Evolutionary conservation across 2,797 vertebrate species (phyloP), one percentile per base, ranked within the genome.

Genomic region (Spondyliosoma cantharus): DNA sequence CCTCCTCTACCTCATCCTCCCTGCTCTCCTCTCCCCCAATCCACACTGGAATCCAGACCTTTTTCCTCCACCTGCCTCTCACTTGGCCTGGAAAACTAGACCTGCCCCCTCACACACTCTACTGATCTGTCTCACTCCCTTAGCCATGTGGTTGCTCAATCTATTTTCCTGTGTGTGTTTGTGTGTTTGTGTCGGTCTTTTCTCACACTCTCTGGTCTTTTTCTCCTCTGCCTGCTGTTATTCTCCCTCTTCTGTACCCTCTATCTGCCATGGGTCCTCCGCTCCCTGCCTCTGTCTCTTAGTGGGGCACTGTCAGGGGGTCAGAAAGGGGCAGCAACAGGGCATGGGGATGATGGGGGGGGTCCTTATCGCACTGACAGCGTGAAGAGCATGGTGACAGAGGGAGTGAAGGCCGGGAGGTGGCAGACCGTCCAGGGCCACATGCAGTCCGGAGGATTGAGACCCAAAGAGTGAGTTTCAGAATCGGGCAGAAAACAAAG

Each of bases 361-460:
- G 95, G 90, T 89, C 93, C 94, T 84, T 94, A 94, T 90, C 96
- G 95, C 95, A 97, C 95, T 92, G 97, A 97, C 94, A 97, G 96
- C 88, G 88, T 96, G 95, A 93, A 95, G 91, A 97, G 96, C 94
- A 91, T 93, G 92, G 85, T 91, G 91, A 80, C 91, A 92, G 97
- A 95, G 70, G 96, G 95, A 87, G 95, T 95, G 87, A 97, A 96
- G 93, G 96, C 90, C 67, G 94, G 97, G 90, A 97, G 95, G 94
- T 99, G 97, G 98, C 97, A 98, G 95, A 97, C 94, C 22, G 95
- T 98, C 94, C 98, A 99, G 95, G 96, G 96, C 93, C 97, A 97
- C 95, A 93, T 98, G 95, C 97, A 97, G 84, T 96, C 97, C 37
- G 98, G 97, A 94, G 97, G 97, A 95, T 94, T 99, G 95, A 97